These are phyloP conservation scores for Microctonus hyperodae DNA, from an alignment of 2,888 invertebrate genomes.

Conservation along the genomic window DNA sequence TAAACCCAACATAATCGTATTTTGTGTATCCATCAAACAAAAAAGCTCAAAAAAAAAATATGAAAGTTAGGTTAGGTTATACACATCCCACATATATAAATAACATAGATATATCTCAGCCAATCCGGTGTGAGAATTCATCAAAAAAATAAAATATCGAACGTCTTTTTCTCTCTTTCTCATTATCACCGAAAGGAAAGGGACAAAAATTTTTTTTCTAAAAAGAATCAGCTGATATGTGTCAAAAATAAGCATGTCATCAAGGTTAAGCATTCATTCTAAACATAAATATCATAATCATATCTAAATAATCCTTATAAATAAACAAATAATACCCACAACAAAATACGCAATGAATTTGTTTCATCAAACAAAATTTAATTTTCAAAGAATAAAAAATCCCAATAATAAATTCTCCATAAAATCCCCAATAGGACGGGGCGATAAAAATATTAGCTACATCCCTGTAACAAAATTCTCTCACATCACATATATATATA, in stretches of 20 bases:
- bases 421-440: no score
- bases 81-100: neutral
- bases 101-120: neutral
- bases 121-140: neutral
- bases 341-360: no score
- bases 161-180: neutral
- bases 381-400: no score
- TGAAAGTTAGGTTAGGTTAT: neutral
- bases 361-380: no score
- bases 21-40: no score
- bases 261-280: conserved; percentile 7
- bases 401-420: no score
- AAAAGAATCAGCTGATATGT: conserved; percentile 38
- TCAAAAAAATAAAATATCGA: conserved; percentile 20
- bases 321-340: no score
- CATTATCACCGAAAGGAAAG: neutral
- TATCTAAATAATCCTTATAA: neutral
- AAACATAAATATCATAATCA: no score
- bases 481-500: neutral
- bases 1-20: no score
- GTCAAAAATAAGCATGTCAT: conserved; percentile 33
- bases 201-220: neutral
- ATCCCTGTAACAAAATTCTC: neutral
- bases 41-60: neutral
- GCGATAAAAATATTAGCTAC: neutral